A percentile compares a stretch with the other conserved stretches of the same genome.
phyloP scores from a whole-genome alignment of 2,888 invertebrate species.

The Carabus problematicus region DNA sequence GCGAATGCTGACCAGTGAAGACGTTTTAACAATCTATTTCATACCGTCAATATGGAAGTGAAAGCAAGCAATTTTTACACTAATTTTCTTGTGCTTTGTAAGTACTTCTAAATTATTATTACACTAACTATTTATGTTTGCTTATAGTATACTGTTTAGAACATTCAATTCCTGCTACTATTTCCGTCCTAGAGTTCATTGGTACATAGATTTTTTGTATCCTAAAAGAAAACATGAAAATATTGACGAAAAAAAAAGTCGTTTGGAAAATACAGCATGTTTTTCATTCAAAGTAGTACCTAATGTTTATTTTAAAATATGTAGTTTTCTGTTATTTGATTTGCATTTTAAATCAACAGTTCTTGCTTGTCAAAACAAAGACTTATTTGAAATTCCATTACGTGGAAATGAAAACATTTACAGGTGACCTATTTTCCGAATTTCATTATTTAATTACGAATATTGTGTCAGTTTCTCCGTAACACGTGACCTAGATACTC shows the following conservation, averaged over 20 bases:
- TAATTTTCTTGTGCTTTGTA: slow-evolving; percentile 3
- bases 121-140: not conserved
- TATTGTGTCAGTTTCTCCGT: no score
- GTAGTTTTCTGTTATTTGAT: no score
- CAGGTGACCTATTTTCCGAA: no score
- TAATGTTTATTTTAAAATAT: not conserved
- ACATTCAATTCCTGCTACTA: not conserved
- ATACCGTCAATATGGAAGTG: not conserved
- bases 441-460: no score
- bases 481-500: no score
- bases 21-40: not conserved
- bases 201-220: not conserved
- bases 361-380: no score
- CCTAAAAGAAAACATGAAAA: not conserved
- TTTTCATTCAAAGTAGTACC: not conserved
- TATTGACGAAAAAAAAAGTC: not conserved
- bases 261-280: not conserved
- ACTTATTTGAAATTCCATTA: no score
- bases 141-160: not conserved
- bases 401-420: no score
- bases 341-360: no score
- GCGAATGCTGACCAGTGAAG: not conserved
- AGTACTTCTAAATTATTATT: not conserved
- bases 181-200: not conserved
- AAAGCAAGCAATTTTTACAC: slow-evolving; percentile 4